Conservation (phyloP, 2,797 vertebrate genomes). For the Todus mexicanus region DNA sequence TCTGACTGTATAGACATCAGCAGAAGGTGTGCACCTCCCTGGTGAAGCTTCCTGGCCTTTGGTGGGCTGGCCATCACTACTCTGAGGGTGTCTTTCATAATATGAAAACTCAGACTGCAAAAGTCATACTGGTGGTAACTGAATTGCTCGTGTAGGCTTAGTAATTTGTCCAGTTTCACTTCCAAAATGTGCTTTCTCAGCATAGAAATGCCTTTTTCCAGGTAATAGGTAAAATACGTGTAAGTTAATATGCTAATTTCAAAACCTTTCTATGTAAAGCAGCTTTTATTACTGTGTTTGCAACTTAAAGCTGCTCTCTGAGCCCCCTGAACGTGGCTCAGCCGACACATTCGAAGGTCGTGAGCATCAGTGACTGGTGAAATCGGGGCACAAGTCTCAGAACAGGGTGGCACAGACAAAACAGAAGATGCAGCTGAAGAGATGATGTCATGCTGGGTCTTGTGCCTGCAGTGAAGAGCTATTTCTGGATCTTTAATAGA, state of each 20-base stretch:
- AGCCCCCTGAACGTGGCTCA: background rate
- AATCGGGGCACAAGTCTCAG: background rate
- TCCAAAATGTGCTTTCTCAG: background rate
- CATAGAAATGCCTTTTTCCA: background rate
- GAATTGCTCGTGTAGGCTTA: background rate
- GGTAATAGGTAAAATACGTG: background rate
- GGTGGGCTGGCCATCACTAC: background rate
- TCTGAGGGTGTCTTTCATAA: background rate
- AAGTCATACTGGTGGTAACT: background rate
- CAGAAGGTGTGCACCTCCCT: background rate
- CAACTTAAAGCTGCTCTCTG: background rate
- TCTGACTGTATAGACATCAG: background rate
- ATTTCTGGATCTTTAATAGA: slow-evolving; percentile 75
- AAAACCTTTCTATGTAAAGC: background rate
- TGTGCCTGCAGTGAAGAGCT: slow-evolving; percentile 73
- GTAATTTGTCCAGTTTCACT: background rate
- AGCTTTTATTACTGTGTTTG: background rate
- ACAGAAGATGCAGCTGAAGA: slow-evolving; percentile 52
- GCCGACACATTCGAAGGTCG: background rate
- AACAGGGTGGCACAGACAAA: slow-evolving; percentile 24
- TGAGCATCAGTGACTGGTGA: background rate
- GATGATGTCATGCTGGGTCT: slow-evolving; percentile 60
- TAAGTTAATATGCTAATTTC: background rate
- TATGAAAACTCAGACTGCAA: background rate
- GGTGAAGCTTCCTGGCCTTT: background rate